Evolutionary conservation across 2,113 vertebrate species (phyloP), one percentile per base, ranked within the genome.

Genomic region (Ceratotherium simum): DNA sequence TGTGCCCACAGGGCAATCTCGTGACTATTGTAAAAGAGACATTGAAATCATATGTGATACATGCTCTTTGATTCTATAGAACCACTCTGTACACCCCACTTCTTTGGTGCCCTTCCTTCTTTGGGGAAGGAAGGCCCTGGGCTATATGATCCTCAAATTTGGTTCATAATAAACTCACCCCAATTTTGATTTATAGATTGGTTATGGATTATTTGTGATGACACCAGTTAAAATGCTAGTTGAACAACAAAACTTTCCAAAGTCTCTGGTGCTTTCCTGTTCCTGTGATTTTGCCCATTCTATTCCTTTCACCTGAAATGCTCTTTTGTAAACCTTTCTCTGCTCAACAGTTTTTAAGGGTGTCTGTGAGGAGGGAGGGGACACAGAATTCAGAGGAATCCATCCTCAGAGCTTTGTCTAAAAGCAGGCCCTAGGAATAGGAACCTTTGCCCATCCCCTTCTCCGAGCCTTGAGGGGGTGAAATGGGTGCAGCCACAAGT

Each of bases 401-500:
- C 42, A 42, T 42, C 42, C 42, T 42, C 36, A 67, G 29, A 58
- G 51, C 25, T 83, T 60, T 23, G 39, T 33, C 76, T 39, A 25
- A 84, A 79, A 75, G 17, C 84, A 62, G 27, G 1, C 5, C 14
- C 2, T 7, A 31, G n/a, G 8, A 8, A 42, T 0, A 8, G 42
- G 64, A 21, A 20, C 23, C 29, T 27, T 51, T 2, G 1, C 23
- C 31, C 16, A 9, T 5, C 8, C 67, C n/a, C n/a, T n/a, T 21
- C 69, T n/a, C 13, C 91, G 7, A n/a, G 39, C 39, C 75, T 80
- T 16, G 9, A 46, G 29, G 10, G 60, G n/a, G n/a, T 90, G 31
- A 48, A 39, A 46, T 0, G 16, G 23, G 2, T 27, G 58, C 6
- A 4, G 5, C 25, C 31, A 8, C 10, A 18, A 27, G 54, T 14